Evolutionary conservation across 1,140 invertebrate species (phyloP).

Genomic region (Dysdera silvatica): DNA sequence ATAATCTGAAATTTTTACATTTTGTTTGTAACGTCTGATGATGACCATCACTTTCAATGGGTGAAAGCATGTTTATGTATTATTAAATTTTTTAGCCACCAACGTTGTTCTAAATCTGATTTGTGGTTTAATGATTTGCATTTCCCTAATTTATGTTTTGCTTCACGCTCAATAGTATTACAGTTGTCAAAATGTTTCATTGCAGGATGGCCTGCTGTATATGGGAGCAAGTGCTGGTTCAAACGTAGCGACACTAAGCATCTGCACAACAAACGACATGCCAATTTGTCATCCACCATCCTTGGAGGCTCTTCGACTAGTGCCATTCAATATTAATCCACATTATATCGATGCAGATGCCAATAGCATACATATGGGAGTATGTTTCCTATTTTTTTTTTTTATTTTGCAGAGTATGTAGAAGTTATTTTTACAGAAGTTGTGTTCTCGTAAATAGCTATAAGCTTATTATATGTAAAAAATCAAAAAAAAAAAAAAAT

Average conservation of each 20-base stretch:
- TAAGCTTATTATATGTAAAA: conserved; percentile 2
- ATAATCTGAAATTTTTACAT: too few species aligned
- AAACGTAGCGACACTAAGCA: conserved; percentile 68
- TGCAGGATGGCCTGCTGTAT: conserved; percentile 58
- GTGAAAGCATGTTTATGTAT: too few species aligned
- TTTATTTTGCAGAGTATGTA: background rate
- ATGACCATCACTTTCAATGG: too few species aligned
- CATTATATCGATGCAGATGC: conserved; percentile 63
- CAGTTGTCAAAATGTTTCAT: conserved; percentile 6
- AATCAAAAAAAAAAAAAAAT: background rate
- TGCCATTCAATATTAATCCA: conserved; percentile 79
- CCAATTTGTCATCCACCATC: conserved; percentile 67
- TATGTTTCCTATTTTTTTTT: conserved; percentile 43
- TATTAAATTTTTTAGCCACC: too few species aligned
- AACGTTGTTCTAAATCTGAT: too few species aligned
- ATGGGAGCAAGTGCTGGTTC: conserved; percentile 73
- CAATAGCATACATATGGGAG: conserved; percentile 61
- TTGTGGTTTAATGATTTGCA: too few species aligned
- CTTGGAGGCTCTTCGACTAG: conserved; percentile 61
- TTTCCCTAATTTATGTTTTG: too few species aligned
- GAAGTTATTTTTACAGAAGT: background rate
- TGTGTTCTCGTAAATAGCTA: background rate
- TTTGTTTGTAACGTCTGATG: too few species aligned
- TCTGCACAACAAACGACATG: conserved; percentile 78
- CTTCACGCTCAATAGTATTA: conserved; percentile 11